These are phyloP conservation scores for Torymus texanus DNA, from an alignment of 2,888 invertebrate genomes.

Conservation along the genomic window DNA sequence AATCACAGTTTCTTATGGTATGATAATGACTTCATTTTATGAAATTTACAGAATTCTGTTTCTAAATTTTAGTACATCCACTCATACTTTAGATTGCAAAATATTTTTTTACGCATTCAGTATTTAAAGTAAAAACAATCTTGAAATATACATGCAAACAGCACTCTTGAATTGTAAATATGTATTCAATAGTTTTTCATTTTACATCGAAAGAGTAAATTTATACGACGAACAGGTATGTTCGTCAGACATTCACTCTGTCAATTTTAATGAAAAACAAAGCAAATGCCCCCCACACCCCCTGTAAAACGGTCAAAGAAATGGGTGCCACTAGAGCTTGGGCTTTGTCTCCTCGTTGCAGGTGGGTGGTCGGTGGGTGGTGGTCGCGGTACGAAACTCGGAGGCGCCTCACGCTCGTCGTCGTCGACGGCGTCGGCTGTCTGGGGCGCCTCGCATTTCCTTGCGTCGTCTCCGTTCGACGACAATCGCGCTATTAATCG, in stretches of 20 bases:
- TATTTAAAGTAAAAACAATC: too few species aligned
- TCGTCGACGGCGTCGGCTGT: slow-evolving; percentile 61
- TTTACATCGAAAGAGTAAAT: too few species aligned
- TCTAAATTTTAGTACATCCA: too few species aligned
- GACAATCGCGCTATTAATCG: slow-evolving; percentile 32
- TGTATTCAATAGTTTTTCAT: too few species aligned
- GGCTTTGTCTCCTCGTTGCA: slow-evolving; percentile 73
- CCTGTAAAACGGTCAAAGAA: slow-evolving; percentile 22
- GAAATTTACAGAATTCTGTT: neutral
- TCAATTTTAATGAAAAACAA: neutral
- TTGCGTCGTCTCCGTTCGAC: slow-evolving; percentile 52
- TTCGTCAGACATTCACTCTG: too few species aligned
- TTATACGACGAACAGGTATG: too few species aligned
- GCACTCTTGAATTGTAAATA: too few species aligned
- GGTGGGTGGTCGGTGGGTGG: slow-evolving; percentile 71
- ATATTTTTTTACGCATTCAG: too few species aligned
- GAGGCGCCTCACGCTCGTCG: slow-evolving; percentile 7
- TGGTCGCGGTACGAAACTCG: slow-evolving; percentile 44
- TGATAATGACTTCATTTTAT: slow-evolving; percentile 11
- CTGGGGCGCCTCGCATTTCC: slow-evolving; percentile 71
- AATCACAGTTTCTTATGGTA: slow-evolving; percentile 15
- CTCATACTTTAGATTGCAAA: too few species aligned
- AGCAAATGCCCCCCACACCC: neutral
- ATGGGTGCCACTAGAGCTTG: slow-evolving; percentile 69
- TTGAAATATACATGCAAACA: too few species aligned